Conservation (phyloP, 2,113 vertebrate species). For the western clawed frog (Xenopus tropicalis) region UCB_Xtro_10.0 CM004445.2:30515501-30516000, state of each 20-base stretch:
- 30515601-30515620: constrained; percentile 25
- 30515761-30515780: no score
- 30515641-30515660: background rate
- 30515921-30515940: constrained; percentile 8
- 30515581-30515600: constrained; percentile 40
- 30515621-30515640: constrained; percentile 31
- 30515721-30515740: background rate
- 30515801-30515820: no score
- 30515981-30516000: constrained; percentile 16
- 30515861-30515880: no score
- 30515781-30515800: no score
- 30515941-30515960: constrained; percentile 39
- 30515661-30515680: background rate
- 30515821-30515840: no score
- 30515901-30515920: background rate
- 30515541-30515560: constrained; percentile 25
- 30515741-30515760: no score
- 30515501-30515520: background rate
- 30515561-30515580: constrained; percentile 31
- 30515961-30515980: constrained; percentile 25
- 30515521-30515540: constrained; percentile 15
- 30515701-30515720: background rate
- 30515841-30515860: no score
- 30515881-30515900: no score
- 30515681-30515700: constrained; percentile 5